Base-by-base conservation (phyloP, 1,140 invertebrate genomes). In the Conus ventricosus region DNA sequence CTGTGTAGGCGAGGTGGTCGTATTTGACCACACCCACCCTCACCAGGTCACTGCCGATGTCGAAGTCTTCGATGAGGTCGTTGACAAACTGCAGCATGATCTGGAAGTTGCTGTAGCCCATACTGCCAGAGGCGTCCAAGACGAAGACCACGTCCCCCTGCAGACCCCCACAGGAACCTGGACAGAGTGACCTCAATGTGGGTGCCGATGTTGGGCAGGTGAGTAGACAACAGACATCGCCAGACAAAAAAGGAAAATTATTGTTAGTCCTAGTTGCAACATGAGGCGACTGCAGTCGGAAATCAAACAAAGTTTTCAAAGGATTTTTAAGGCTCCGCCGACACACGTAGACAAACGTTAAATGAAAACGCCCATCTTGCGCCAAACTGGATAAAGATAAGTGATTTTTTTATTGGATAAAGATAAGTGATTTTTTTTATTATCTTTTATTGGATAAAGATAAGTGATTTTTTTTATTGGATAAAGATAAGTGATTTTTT, bases 81-180 rank as follows among this genome's bases (percentile, higher is more conserved):
- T 88, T 76, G 4, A 93, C 90, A 84, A 93, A 93, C 7, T 87
- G 39, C 23, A 91, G 75, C 85, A 91, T 90, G 23, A 87, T 91
- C 63, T 88, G 54, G 86, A 92, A 93, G 63, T 93, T 91, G 8
- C 13, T 6, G 15, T 25, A 5, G 51, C 91, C 91, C 55, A 91
- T 90, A 75, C 90, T 92, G 10, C 89, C 86, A 0, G 93, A 93
- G 1, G 89, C 88, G 81, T 93, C 93, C 60, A 93, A 84, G 0
- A 93, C 85, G 60, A 93, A 93, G 25, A 92, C 90, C 2, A 93
- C 83, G 85, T 93, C 93, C 2, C 86, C 89, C 17, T 88, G 91
- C 39, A 90, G 84, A 51, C 27, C 57, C 84, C 83, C 87, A 78
- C 53, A 25, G 25, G 81, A 5, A 2, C 80, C 80, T 81, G 67